Percentiles rank a stretch among this genome's conserved stretches.
Conservation (phyloP, 1,140 invertebrate species). For the Schmidtea mediterranea region DNA sequence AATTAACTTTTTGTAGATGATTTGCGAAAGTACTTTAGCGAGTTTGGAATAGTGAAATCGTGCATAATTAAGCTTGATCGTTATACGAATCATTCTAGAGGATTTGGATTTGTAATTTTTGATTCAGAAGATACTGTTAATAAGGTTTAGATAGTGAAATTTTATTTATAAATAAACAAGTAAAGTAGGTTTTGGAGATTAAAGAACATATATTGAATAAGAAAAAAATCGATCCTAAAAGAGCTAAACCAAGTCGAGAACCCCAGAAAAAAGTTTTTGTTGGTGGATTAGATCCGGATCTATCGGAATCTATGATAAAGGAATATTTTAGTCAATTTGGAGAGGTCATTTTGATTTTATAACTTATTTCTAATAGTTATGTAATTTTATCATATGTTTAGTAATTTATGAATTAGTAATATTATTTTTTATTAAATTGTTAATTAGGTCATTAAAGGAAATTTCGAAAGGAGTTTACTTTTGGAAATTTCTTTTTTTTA, state of each 20-base stretch:
- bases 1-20: background rate
- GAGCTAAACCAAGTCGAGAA: conserved; percentile 34
- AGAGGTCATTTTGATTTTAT: conserved; percentile 30
- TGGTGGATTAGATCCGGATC: conserved; percentile 58
- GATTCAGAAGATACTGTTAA: background rate
- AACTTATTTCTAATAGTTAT: no score
- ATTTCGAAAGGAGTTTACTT: no score
- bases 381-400: no score
- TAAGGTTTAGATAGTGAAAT: no score
- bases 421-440: no score
- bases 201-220: conserved; percentile 64
- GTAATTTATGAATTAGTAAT: no score
- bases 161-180: no score
- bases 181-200: conserved; percentile 34
- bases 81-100: background rate
- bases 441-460: no score
- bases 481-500: no score
- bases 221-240: conserved; percentile 76
- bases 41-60: background rate
- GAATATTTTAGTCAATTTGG: conserved; percentile 64
- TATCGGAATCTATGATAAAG: conserved; percentile 68
- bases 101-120: conserved; percentile 5
- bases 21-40: conserved; percentile 1
- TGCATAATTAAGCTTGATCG: conserved; percentile 4
- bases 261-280: conserved; percentile 41